A percentile compares a stretch with the other conserved stretches of the same genome.
Evolutionary conservation across 2,113 vertebrate species (phyloP).

Genomic region (Eulemur macaco): DNA sequence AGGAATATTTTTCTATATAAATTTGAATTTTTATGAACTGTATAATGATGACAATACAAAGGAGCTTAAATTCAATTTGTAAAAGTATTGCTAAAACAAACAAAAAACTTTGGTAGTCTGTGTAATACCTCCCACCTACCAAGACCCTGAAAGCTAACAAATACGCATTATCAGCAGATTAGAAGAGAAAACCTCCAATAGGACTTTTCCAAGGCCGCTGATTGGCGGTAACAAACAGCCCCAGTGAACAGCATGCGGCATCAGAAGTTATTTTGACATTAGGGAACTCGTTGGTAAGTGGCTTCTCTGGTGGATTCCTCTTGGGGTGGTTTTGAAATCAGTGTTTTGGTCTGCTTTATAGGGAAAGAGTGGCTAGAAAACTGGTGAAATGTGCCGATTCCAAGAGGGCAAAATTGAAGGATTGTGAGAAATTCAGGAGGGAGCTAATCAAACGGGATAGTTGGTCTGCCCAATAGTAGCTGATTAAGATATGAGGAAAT

Average conservation of each 20-base stretch:
- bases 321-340: not conserved
- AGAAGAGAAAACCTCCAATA: not conserved
- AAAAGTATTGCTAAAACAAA: conserved; percentile 23
- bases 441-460: not conserved
- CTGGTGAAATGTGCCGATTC: not conserved
- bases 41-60: conserved; percentile 24
- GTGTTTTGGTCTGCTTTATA: not conserved
- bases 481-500: not conserved
- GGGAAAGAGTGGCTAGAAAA: not conserved
- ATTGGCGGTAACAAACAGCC: not conserved
- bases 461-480: not conserved
- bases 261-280: not conserved
- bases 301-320: not conserved
- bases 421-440: conserved; percentile 30
- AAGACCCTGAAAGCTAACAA: not conserved
- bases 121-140: not conserved
- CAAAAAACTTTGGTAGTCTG: not conserved
- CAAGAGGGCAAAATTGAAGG: not conserved
- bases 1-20: not conserved
- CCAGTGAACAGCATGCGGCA: not conserved
- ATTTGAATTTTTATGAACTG: conserved; percentile 13
- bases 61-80: conserved; percentile 1
- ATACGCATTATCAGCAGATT: not conserved
- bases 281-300: not conserved
- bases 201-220: not conserved